A percentile compares a stretch with the other conserved stretches of the same genome.
Conservation (phyloP, 2,113 vertebrate species). For the Gulo gulo region DNA sequence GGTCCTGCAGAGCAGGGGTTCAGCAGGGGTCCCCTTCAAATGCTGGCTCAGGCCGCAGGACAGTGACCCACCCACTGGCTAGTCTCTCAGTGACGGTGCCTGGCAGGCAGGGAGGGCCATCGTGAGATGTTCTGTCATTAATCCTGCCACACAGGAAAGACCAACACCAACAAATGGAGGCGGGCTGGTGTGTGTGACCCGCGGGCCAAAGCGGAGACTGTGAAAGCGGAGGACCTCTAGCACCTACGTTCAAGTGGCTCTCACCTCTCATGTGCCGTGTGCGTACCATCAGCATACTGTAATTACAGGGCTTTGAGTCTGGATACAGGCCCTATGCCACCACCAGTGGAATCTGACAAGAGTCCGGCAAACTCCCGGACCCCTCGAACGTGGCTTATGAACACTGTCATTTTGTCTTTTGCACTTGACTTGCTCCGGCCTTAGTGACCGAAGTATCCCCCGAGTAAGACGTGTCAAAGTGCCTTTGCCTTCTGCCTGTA, state of each 20-base stretch:
- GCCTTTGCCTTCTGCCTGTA: background rate
- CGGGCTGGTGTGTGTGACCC: fast-evolving
- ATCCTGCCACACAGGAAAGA: background rate
- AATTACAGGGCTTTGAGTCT: background rate
- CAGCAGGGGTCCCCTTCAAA: background rate
- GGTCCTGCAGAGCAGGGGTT: background rate
- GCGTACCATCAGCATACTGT: no score
- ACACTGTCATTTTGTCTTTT: background rate
- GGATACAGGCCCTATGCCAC: background rate
- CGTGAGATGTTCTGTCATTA: background rate
- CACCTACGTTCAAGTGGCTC: background rate
- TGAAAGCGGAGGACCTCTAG: background rate
- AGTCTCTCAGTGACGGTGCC: fast-evolving
- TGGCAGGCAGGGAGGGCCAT: background rate
- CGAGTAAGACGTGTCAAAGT: background rate
- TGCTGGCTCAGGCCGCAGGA: background rate
- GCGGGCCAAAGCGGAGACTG: background rate
- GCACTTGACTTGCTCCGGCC: background rate
- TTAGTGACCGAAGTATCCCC: background rate
- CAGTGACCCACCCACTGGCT: background rate
- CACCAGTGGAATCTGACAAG: background rate
- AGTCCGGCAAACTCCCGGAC: background rate
- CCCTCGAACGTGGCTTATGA: background rate
- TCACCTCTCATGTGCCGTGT: background rate
- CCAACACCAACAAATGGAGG: background rate